phyloP scores from a whole-genome alignment of 1,140 invertebrate species.

The Drosophila chauvacae region DNA sequence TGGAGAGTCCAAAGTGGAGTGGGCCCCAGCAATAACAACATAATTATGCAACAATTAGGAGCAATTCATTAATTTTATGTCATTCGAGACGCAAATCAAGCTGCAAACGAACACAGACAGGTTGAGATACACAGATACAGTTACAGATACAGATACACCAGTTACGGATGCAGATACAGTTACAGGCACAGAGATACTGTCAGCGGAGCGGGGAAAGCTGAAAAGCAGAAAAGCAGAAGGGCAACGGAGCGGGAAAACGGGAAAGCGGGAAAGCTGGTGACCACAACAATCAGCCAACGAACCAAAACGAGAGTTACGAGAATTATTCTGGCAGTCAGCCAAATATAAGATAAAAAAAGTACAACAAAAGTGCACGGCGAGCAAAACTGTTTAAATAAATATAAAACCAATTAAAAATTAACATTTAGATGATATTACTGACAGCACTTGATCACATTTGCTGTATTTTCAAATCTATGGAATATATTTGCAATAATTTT shows the following conservation, averaged over 20 bases:
- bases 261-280: conserved; percentile 6
- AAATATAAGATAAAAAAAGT: conserved; percentile 16
- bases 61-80: conserved; percentile 42
- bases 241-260: conserved; percentile 1
- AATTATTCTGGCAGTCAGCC: conserved; percentile 73
- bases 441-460: background rate
- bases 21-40: conserved; percentile 14
- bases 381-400: background rate
- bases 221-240: conserved; percentile 1
- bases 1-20: background rate
- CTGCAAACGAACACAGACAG: conserved; percentile 10
- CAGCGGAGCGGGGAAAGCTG: conserved; percentile 1
- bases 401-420: background rate
- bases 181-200: background rate
- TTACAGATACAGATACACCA: background rate
- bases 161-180: conserved; percentile 15
- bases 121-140: background rate
- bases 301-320: conserved; percentile 66
- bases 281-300: conserved; percentile 47
- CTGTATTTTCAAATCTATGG: background rate
- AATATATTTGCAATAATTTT: background rate
- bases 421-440: background rate
- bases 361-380: conserved; percentile 17
- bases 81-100: conserved; percentile 50
- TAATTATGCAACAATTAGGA: conserved; percentile 54